Evolutionary conservation across 2,888 invertebrate genomes (phyloP).

Genomic region (Cheilosia impressa): DNA sequence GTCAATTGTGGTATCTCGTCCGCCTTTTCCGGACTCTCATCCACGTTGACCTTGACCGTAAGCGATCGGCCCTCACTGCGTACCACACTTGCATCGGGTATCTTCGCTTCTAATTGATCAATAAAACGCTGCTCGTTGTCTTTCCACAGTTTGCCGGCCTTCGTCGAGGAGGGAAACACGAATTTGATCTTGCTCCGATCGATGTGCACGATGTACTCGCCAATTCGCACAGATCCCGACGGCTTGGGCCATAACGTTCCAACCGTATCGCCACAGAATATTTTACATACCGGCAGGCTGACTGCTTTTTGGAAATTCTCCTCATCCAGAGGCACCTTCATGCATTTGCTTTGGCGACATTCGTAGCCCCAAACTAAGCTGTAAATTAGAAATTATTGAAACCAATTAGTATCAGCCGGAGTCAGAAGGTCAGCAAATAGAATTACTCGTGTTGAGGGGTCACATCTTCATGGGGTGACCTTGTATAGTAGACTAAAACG

Average conservation of each 20-base stretch:
- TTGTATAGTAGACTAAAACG: constrained; percentile 37
- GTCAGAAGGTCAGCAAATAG: neutral
- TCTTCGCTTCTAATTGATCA: constrained; percentile 79
- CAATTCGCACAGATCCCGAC: constrained; percentile 83
- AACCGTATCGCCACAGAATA: constrained; percentile 84
- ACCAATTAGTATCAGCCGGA: constrained; percentile 16
- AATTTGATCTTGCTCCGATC: constrained; percentile 82
- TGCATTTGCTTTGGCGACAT: constrained; percentile 79
- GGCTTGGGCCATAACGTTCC: constrained; percentile 84
- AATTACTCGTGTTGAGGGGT: constrained; percentile 14
- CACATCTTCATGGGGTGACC: constrained; percentile 1
- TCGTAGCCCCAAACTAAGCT: constrained; percentile 81
- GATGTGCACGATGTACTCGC: constrained; percentile 83
- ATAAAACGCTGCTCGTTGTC: constrained; percentile 82
- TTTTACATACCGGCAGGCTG: constrained; percentile 84
- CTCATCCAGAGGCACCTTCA: constrained; percentile 81
- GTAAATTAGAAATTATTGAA: constrained; percentile 29
- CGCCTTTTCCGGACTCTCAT: constrained; percentile 71
- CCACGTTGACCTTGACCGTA: constrained; percentile 81
- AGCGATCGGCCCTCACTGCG: constrained; percentile 83
- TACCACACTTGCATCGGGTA: constrained; percentile 79
- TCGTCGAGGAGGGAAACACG: constrained; percentile 77
- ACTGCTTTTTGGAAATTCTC: constrained; percentile 81
- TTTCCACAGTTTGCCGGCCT: constrained; percentile 79
- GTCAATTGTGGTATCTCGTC: constrained; percentile 80